These are phyloP conservation scores for Drosophila parthenogenetica DNA, from an alignment of 2,888 invertebrate genomes.

Conservation along the genomic window DNA sequence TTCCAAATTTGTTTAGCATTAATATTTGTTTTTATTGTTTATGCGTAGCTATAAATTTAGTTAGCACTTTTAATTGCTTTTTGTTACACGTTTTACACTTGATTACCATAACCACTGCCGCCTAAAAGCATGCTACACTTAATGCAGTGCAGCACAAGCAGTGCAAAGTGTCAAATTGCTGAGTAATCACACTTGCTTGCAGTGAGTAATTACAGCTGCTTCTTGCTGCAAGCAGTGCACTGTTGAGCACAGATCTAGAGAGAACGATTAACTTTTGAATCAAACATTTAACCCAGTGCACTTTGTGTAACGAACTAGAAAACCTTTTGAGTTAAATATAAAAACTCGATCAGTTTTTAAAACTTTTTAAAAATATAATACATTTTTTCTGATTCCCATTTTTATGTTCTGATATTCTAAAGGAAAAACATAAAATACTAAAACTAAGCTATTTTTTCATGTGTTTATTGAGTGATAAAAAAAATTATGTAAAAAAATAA, in stretches of 20 bases:
- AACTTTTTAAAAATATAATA: too few species aligned
- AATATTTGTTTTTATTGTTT: not conserved
- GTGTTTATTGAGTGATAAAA: conserved; percentile 7
- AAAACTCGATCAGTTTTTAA: too few species aligned
- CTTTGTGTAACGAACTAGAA: too few species aligned
- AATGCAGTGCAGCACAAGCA: conserved; percentile 33
- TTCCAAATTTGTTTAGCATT: not conserved
- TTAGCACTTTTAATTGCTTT: conserved; percentile 4
- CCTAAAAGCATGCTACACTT: conserved; percentile 62
- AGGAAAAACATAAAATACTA: too few species aligned
- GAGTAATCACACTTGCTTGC: not conserved
- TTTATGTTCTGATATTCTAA: too few species aligned
- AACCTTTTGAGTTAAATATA: too few species aligned
- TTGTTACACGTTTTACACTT: conserved; percentile 7
- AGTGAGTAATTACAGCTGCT: not conserved
- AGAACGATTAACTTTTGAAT: too few species aligned
- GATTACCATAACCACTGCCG: not conserved
- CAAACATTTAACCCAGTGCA: too few species aligned
- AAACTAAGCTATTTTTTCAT: too few species aligned
- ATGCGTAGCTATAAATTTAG: not conserved
- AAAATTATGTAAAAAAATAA: conserved; percentile 15
- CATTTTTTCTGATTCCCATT: too few species aligned
- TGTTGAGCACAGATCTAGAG: too few species aligned
- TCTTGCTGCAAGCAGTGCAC: not conserved
- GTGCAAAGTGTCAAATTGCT: conserved; percentile 24